These are phyloP conservation scores for Gastrophysa polygoni DNA, from an alignment of 2,888 invertebrate genomes.

Conservation along the genomic window DNA sequence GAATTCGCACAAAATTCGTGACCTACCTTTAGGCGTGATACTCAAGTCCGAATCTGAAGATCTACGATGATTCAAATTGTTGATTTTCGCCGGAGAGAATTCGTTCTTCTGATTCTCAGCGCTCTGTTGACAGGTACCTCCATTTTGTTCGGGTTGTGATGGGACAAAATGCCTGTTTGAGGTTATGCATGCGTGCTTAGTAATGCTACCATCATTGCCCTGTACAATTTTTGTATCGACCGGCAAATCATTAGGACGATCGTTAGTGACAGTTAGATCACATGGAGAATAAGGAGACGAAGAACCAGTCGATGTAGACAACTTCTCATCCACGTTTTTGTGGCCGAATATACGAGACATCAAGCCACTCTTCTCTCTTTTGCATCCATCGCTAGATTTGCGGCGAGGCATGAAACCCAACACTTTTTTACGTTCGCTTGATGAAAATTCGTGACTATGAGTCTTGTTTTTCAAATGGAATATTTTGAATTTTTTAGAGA, in stretches of 20 bases:
- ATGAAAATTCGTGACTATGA: conserved; percentile 22
- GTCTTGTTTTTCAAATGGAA: conserved; percentile 31
- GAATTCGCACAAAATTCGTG: not conserved
- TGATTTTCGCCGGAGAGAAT: conserved; percentile 64
- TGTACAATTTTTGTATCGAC: conserved; percentile 53
- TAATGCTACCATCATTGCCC: conserved; percentile 48
- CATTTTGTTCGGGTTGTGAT: conserved; percentile 47
- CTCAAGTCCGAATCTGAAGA: conserved; percentile 94
- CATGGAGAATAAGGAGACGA: conserved; percentile 13
- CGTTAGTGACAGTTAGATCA: conserved; percentile 36
- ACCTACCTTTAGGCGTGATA: conserved; percentile 89
- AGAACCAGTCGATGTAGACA: conserved; percentile 18
- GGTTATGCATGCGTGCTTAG: conserved; percentile 57
- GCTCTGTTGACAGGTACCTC: conserved; percentile 48
- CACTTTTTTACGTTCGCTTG: conserved; percentile 28
- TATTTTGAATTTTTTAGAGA: conserved; percentile 38
- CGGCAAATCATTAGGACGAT: conserved; percentile 41
- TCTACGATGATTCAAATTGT: conserved; percentile 66
- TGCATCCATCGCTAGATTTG: conserved; percentile 28
- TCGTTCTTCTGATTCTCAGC: conserved; percentile 31
- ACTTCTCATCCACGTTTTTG: conserved; percentile 30
- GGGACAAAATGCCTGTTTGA: conserved; percentile 53
- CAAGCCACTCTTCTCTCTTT: conserved; percentile 33
- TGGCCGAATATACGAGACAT: conserved; percentile 37
- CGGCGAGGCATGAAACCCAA: conserved; percentile 31